Conservation (phyloP, 2,113 vertebrate genomes). For the Laticauda colubrina region DNA sequence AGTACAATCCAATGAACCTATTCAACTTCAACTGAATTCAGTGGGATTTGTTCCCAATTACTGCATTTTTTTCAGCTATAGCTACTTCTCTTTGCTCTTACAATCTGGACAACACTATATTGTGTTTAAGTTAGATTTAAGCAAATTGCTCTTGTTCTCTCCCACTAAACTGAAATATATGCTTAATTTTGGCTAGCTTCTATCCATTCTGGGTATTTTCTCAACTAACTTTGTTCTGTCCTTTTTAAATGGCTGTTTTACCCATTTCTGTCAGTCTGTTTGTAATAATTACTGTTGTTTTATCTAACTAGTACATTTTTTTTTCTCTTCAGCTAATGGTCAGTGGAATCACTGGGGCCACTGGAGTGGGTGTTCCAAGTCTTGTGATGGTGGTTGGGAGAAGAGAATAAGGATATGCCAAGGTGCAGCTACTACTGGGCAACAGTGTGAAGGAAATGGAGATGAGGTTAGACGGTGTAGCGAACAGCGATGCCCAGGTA, state of each 20-base stretch:
- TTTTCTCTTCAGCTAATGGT: conserved; percentile 84
- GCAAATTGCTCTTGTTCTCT: background rate
- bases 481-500: conserved; percentile 95
- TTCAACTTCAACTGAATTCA: background rate
- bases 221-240: background rate
- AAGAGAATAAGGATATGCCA: conserved; percentile 88
- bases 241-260: background rate
- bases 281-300: background rate
- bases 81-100: background rate
- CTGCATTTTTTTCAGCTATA: background rate
- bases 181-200: background rate
- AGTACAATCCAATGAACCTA: background rate
- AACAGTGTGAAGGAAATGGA: conserved; percentile 87
- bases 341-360: conserved; percentile 98
- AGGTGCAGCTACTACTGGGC: conserved; percentile 83
- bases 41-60: background rate
- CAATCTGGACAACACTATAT: too few relatives aligned
- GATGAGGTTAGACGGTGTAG: conserved; percentile 94
- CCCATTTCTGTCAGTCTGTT: background rate
- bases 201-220: background rate
- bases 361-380: conserved; percentile 97
- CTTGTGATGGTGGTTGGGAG: conserved; percentile 96
- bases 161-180: background rate
- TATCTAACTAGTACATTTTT: background rate
- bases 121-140: background rate